Evolutionary conservation across 1,140 invertebrate genomes (phyloP).

Genomic region (Brachionus rotundiformis): DNA sequence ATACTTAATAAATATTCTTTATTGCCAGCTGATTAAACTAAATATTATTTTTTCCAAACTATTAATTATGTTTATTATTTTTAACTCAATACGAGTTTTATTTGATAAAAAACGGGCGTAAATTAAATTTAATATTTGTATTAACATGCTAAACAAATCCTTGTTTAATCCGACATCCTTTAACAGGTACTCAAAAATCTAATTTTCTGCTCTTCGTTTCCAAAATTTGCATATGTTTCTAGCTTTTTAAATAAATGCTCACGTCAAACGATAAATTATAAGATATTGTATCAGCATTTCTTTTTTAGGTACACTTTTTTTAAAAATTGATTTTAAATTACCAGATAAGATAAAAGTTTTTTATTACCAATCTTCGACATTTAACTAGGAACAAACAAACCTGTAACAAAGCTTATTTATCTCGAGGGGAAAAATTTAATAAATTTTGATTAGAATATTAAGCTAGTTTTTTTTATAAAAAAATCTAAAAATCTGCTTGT

Average conservation of each 20-base stretch:
- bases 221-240: no score
- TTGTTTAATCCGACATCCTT: not conserved
- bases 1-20: not conserved
- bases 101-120: not conserved
- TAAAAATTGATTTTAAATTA: not conserved
- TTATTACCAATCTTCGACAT: not conserved
- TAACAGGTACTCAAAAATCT: not conserved
- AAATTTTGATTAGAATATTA: not conserved
- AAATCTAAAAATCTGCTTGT: not conserved
- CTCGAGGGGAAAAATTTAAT: not conserved
- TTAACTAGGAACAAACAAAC: not conserved
- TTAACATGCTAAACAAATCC: not conserved
- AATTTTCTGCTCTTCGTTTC: no score
- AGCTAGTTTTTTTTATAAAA: not conserved
- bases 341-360: not conserved
- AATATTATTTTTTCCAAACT: not conserved
- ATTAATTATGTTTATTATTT: not conserved
- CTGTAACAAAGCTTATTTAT: not conserved
- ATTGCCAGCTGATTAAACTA: not conserved
- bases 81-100: not conserved
- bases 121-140: not conserved
- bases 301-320: no score
- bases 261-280: no score
- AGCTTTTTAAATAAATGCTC: not conserved
- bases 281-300: no score